phyloP scores from a whole-genome alignment of 2,888 invertebrate genomes.

The Plutella xylostella region DNA sequence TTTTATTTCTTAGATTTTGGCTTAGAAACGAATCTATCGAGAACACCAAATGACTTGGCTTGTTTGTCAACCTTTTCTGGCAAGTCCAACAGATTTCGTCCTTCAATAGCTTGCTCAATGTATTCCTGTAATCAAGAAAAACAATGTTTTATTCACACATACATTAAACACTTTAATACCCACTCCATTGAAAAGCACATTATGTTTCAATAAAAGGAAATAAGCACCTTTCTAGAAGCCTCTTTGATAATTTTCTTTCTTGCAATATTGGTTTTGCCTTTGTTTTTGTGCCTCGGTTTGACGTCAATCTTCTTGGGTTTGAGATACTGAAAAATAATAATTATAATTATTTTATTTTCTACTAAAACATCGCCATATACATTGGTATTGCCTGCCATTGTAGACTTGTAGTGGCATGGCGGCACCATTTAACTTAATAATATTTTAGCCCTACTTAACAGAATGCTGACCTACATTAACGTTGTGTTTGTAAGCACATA shows the following conservation, averaged over 20 bases:
- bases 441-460: no score
- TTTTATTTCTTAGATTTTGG: conserved; percentile 26
- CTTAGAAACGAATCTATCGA: conserved; percentile 79
- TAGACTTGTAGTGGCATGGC: no score
- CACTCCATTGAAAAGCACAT: background rate
- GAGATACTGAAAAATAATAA: conserved; percentile 70
- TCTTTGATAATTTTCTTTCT: conserved; percentile 84
- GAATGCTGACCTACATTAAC: no score
- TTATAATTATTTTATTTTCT: background rate
- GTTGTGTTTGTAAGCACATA: no score
- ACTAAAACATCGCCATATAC: background rate
- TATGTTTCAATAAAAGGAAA: no score
- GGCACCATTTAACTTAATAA: no score
- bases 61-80: conserved; percentile 32
- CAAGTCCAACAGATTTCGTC: conserved; percentile 35
- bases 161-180: conserved; percentile 8
- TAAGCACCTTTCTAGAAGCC: conserved; percentile 76
- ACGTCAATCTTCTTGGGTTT: conserved; percentile 84
- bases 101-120: conserved; percentile 42
- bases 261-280: conserved; percentile 79
- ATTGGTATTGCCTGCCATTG: no score
- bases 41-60: conserved; percentile 66
- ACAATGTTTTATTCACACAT: background rate
- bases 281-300: conserved; percentile 81
- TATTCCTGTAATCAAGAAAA: conserved; percentile 40